Evolutionary conservation across 1,140 invertebrate species (phyloP).

Genomic region (Phthorimaea operculella): DNA sequence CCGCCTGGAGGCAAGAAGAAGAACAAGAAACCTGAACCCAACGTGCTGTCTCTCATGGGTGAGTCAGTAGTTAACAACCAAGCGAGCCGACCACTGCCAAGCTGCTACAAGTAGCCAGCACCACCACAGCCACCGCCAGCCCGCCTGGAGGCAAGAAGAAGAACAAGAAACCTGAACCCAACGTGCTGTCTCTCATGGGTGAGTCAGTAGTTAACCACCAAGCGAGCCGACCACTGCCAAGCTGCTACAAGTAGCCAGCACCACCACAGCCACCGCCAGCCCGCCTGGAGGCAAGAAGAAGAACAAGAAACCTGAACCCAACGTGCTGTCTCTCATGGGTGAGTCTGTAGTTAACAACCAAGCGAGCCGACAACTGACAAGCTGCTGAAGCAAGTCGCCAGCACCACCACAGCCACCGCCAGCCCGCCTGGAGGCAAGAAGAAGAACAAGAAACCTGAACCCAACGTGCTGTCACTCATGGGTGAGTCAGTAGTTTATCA

Average conservation of each 20-base stretch:
- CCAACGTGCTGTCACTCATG: slow-evolving; percentile 60
- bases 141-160: slow-evolving; percentile 48
- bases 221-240: too few relatives aligned
- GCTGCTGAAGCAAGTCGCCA: slow-evolving; percentile 45
- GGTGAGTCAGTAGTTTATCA: slow-evolving; percentile 19
- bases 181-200: slow-evolving; percentile 61
- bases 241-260: slow-evolving; percentile 31
- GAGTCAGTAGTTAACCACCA: slow-evolving; percentile 5
- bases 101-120: slow-evolving; percentile 36
- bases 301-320: slow-evolving; percentile 23
- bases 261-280: slow-evolving; percentile 18
- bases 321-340: slow-evolving; percentile 52
- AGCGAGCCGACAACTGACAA: slow-evolving; percentile 63
- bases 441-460: slow-evolving; percentile 63
- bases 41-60: slow-evolving; percentile 52
- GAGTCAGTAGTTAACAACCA: slow-evolving; percentile 54
- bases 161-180: slow-evolving; percentile 61
- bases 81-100: slow-evolving; percentile 64
- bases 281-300: slow-evolving; percentile 42
- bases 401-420: slow-evolving; percentile 18
- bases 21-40: slow-evolving; percentile 23
- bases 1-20: slow-evolving; percentile 42
- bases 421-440: slow-evolving; percentile 47
- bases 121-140: slow-evolving; percentile 17
- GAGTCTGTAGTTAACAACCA: slow-evolving; percentile 57